Base-by-base conservation (phyloP, 2,113 vertebrate genomes). In the Ailuropoda melanoleuca region DNA sequence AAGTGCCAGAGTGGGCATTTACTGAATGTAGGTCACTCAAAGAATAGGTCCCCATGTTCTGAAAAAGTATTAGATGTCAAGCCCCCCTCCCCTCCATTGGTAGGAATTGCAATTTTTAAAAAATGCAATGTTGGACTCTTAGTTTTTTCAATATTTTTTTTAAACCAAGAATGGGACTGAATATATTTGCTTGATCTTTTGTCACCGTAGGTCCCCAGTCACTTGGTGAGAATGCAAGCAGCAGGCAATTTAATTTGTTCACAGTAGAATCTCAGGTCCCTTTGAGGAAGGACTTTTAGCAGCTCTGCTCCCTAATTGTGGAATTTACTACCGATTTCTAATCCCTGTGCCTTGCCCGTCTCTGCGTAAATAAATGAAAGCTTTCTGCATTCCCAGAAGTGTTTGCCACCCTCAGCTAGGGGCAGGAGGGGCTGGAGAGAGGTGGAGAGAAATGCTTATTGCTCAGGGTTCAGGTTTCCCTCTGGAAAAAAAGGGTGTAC, bases 271-370 rank as follows among this genome's bases (percentile, higher is more conserved):
- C 97, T 94, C 34, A 18, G 37, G 88, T 96, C 88, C 90, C 94
- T 97, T 96, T 90, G 85, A 98, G 94, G 37, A 96, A 95, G 90
- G 88, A 95, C 94, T 98, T 97, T 98, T 94, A 97, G 94, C 34
- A 80, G 92, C 87, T 97, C 50, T 94, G 70, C 39, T 94, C 53
- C 74, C 53, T 97, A 97, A 97, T 88, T 98, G 96, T 95, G 70
- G 92, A 96, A 96, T 97, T 98, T 96, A 96, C 90, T 92, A 89
- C 85, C 43, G 37, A 53, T 88, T 94, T 98, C 88, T 88, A 81
- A 77, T 75, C 82, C 81, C 72, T 94, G 95, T 91, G n/a, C 70
- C 85, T 88, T 96, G 21, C 56, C 70, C 60, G 50, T 68, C 58
- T 97, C 72, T 95, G 34, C 64, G 93, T 81, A 94, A 94, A 87